Conservation (phyloP, 2,888 invertebrate species). For the Brassicogethes aeneus region DNA sequence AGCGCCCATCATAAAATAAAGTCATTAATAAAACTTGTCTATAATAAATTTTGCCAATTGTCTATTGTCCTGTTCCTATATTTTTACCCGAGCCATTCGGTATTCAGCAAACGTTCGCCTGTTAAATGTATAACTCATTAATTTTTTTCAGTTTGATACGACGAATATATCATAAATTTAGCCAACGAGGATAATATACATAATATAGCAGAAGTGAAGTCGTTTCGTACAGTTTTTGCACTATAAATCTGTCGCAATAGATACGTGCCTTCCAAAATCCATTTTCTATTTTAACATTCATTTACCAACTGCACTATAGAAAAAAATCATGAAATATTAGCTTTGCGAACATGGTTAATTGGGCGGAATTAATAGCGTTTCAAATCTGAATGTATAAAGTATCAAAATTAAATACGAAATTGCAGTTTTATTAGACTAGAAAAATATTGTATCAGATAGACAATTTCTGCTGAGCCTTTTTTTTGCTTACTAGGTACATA, state of each 20-base stretch:
- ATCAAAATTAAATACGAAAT: no score
- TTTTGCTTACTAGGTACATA: no score
- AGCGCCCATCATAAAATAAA: neutral
- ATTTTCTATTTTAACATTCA: no score
- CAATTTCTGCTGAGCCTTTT: no score
- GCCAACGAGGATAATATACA: constrained; percentile 14
- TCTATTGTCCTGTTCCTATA: constrained; percentile 1
- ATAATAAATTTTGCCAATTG: neutral
- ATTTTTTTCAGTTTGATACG: neutral
- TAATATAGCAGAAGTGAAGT: constrained; percentile 14
- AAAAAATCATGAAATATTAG: no score
- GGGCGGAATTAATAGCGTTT: no score
- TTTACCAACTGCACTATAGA: no score
- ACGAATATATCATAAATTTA: neutral
- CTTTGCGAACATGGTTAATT: no score
- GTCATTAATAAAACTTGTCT: neutral
- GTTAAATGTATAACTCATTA: neutral
- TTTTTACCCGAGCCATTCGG: neutral
- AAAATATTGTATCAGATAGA: no score
- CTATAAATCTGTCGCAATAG: constrained; percentile 1
- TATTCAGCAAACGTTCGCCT: neutral
- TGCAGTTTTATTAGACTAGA: no score
- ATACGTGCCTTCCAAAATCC: no score
- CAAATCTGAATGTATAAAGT: no score
- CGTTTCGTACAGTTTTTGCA: neutral